Percentiles rank a stretch among this genome's conserved stretches.
Evolutionary conservation across 2,113 vertebrate species (phyloP).

Genomic region (Hemiprocne comata): DNA sequence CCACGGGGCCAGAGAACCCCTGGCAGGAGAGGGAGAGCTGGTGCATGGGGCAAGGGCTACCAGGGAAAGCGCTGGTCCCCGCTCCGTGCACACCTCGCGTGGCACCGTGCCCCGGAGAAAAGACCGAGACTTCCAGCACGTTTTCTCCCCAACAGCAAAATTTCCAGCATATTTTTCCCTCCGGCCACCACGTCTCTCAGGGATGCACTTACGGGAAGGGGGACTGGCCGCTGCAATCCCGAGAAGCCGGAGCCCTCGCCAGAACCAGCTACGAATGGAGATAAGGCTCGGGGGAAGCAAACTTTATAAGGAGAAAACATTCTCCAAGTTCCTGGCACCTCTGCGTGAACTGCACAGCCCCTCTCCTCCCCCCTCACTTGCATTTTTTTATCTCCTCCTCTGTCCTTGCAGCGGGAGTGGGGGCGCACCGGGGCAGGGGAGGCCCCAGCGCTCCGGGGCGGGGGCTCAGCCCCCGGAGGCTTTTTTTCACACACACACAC

Average conservation of each 20-base stretch:
- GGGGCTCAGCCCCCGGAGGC: background rate
- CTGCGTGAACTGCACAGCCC: background rate
- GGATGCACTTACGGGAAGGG: background rate
- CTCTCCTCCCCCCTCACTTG: background rate
- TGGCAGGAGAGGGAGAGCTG: background rate
- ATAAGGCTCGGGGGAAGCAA: background rate
- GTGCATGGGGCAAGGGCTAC: fast-evolving
- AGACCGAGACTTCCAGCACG: background rate
- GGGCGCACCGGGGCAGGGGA: too few relatives aligned
- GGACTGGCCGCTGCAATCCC: background rate
- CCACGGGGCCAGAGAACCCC: background rate
- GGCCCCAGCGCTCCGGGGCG: too few relatives aligned
- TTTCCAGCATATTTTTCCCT: background rate
- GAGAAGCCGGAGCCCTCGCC: background rate
- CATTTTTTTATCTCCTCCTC: background rate
- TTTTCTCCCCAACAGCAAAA: background rate
- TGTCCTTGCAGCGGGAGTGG: background rate
- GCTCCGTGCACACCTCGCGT: fast-evolving
- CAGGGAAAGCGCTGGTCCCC: background rate
- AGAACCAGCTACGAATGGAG: background rate
- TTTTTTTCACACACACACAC: background rate
- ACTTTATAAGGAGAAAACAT: conserved; percentile 65
- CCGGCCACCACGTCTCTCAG: background rate
- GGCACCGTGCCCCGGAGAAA: too few relatives aligned
- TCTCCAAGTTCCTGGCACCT: background rate